A percentile compares a stretch with the other conserved stretches of the same genome.
Evolutionary conservation across 2,888 invertebrate species (phyloP).

Genomic region (Pyralis farinalis): DNA sequence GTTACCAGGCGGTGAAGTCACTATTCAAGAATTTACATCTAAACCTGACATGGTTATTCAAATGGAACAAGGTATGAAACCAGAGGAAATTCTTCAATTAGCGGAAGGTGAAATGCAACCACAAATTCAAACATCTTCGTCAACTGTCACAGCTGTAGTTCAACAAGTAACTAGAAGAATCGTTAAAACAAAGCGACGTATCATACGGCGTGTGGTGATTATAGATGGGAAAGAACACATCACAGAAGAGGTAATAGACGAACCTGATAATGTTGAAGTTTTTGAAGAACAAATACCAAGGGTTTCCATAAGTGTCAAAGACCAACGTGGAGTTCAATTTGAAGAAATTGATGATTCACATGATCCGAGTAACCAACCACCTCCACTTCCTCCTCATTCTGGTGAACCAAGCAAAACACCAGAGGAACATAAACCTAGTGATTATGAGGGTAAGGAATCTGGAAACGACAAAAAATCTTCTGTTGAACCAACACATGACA

Average conservation of each 20-base stretch:
- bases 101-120: slow-evolving; percentile 60
- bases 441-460: slow-evolving; percentile 3
- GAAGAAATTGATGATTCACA: slow-evolving; percentile 43
- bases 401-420: slow-evolving; percentile 19
- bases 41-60: slow-evolving; percentile 82
- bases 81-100: slow-evolving; percentile 65
- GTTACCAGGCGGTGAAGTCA: slow-evolving; percentile 82
- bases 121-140: slow-evolving; percentile 82
- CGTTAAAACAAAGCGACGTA: slow-evolving; percentile 87
- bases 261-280: slow-evolving; percentile 89
- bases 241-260: slow-evolving; percentile 91
- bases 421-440: slow-evolving; percentile 18
- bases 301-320: slow-evolving; percentile 84
- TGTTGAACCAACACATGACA: slow-evolving; percentile 17
- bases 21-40: slow-evolving; percentile 84
- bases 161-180: slow-evolving; percentile 90
- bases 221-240: slow-evolving; percentile 92
- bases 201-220: slow-evolving; percentile 88
- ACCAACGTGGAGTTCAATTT: slow-evolving; percentile 72
- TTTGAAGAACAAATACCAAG: slow-evolving; percentile 87
- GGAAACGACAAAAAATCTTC: slow-evolving; percentile 15
- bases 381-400: slow-evolving; percentile 29
- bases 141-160: slow-evolving; percentile 89
- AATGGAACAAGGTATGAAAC: slow-evolving; percentile 78
- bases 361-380: slow-evolving; percentile 32